phyloP scores from a whole-genome alignment of 2,797 vertebrate genomes.

The Peromyscus eremicus region DNA sequence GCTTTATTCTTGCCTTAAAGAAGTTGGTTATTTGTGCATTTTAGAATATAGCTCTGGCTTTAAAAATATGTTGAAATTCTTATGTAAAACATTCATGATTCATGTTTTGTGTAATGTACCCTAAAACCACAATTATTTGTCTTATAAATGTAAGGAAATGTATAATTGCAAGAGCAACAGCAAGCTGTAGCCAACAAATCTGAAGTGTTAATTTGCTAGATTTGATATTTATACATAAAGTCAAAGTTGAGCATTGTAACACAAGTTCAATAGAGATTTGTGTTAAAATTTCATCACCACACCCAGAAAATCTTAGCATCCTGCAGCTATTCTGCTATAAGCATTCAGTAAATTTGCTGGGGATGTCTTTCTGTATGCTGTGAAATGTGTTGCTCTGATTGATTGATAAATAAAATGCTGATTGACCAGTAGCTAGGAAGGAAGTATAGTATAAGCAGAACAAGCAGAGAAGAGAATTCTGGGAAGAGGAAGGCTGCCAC shows the following conservation, averaged over 20 bases:
- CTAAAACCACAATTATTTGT: background rate
- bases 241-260: background rate
- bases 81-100: background rate
- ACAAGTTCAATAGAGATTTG: background rate
- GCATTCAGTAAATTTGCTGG: background rate
- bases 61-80: background rate
- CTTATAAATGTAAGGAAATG: constrained; percentile 6
- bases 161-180: background rate
- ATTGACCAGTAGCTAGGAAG: too few species aligned
- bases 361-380: too few species aligned
- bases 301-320: background rate
- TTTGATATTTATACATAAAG: background rate
- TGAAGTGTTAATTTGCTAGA: background rate
- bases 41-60: background rate
- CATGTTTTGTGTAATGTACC: background rate
- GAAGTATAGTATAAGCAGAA: too few species aligned
- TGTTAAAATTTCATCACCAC: background rate
- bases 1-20: background rate
- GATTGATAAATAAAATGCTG: too few species aligned
- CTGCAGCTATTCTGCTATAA: background rate
- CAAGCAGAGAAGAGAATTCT: too few species aligned
- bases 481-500: too few species aligned
- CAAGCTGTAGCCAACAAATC: background rate
- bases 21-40: background rate
- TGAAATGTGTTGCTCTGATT: too few species aligned